Evolutionary conservation across 37 sponge, comb jelly and placozoan genomes (phyloP).

Genomic region (Eunapius fragilis): DNA sequence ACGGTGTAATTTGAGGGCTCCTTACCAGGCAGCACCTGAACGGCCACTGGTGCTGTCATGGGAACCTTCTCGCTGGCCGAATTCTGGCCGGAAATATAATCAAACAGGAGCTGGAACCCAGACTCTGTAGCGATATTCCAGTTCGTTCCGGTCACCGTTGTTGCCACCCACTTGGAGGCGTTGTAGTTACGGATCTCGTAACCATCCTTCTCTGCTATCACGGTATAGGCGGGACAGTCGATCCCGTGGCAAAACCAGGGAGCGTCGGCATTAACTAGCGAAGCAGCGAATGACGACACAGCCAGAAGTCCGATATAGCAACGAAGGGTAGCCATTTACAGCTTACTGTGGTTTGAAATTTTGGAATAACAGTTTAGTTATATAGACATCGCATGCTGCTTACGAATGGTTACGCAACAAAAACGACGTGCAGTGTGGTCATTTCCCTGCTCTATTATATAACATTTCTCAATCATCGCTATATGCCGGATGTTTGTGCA

Average conservation of each 20-base stretch:
- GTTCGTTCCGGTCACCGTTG: background rate
- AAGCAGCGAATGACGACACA: background rate
- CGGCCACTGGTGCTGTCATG: background rate
- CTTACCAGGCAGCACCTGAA: background rate
- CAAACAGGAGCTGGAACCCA: background rate
- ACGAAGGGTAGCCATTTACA: background rate
- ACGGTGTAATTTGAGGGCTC: background rate
- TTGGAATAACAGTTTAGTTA: no score
- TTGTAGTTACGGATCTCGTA: background rate
- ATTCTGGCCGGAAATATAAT: conserved; percentile 1
- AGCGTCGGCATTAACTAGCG: background rate
- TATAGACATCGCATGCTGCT: no score
- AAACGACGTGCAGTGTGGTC: no score
- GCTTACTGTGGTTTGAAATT: no score
- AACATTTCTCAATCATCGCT: background rate
- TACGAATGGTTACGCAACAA: no score
- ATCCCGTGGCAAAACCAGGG: background rate
- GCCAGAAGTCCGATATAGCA: background rate
- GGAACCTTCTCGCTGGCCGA: background rate
- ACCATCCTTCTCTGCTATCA: background rate
- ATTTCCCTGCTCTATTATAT: no score
- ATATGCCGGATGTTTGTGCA: no score
- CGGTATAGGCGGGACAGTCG: conserved; percentile 5
- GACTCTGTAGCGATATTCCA: background rate
- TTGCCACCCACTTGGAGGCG: conserved; percentile 7